Conservation (phyloP, 2,797 vertebrate species). For the Eulemur albifrons region DNA sequence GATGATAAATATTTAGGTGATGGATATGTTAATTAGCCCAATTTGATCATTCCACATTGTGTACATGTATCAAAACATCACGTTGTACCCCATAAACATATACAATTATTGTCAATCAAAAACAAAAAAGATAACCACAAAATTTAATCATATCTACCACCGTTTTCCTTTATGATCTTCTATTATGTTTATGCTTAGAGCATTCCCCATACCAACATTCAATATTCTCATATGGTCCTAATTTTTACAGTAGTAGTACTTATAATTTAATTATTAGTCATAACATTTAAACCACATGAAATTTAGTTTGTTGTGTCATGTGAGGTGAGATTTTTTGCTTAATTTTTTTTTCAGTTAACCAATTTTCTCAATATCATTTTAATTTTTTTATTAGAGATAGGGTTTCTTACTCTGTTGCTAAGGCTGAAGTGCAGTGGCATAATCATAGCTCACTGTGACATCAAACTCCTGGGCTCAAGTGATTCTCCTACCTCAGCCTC, state of each 20-base stretch:
- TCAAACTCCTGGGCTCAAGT: too few species aligned
- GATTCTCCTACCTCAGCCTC: too few species aligned
- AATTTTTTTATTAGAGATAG: too few species aligned
- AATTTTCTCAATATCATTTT: background rate
- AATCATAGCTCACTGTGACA: too few species aligned
- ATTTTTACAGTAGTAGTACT: background rate
- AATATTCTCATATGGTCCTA: background rate
- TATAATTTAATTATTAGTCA: background rate
- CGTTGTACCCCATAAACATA: background rate
- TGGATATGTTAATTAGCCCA: background rate
- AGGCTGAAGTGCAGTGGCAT: too few species aligned
- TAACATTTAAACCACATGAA: background rate
- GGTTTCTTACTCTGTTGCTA: too few species aligned
- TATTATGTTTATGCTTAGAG: background rate
- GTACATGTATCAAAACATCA: background rate
- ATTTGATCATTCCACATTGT: background rate
- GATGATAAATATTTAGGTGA: background rate
- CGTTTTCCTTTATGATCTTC: background rate
- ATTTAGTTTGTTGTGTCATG: background rate
- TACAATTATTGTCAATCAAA: background rate
- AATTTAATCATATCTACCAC: background rate
- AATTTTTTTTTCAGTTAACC: background rate
- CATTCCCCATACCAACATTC: background rate
- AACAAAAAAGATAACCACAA: background rate
- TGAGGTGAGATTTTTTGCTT: background rate